phyloP scores from a whole-genome alignment of 2,113 vertebrate species.

The Dasyprocta punctata region DNA sequence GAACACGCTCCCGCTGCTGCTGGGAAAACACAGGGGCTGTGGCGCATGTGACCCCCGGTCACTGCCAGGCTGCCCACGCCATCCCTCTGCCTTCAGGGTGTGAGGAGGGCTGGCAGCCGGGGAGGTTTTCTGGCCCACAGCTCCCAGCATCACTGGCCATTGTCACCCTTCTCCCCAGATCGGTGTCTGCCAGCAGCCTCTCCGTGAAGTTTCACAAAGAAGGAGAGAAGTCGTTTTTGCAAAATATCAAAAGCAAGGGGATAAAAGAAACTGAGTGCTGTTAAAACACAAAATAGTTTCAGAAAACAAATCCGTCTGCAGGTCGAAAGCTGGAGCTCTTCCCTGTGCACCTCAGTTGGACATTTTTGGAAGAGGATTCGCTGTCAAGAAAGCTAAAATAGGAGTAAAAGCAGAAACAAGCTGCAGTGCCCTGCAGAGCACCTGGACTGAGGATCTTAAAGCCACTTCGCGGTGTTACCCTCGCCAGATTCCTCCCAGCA shows the following conservation, averaged over 20 bases:
- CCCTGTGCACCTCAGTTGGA: conserved; percentile 46
- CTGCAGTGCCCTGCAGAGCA: conserved; percentile 26
- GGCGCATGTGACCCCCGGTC: fast-evolving
- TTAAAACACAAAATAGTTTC: conserved; percentile 73
- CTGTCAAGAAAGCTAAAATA: conserved; percentile 27
- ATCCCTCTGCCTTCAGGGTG: conserved; percentile 27
- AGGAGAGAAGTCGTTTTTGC: conserved; percentile 48
- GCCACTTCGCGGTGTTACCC: conserved; percentile 40
- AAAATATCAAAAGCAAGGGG: conserved; percentile 48
- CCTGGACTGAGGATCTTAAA: conserved; percentile 55
- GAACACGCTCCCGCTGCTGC: conserved; percentile 56
- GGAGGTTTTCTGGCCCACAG: fast-evolving
- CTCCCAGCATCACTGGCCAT: conserved; percentile 9
- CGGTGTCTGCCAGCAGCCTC: conserved; percentile 24
- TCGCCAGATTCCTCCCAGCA: conserved; percentile 56
- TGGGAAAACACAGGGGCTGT: conserved; percentile 58
- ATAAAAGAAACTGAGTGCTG: conserved; percentile 70
- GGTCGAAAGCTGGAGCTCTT: neutral
- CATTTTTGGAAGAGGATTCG: conserved; percentile 48
- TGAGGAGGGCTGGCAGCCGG: no score
- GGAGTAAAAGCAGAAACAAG: conserved; percentile 1
- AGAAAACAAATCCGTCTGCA: conserved; percentile 56
- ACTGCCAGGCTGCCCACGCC: neutral
- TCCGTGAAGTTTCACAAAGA: conserved; percentile 69
- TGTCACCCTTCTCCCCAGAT: conserved; percentile 73